phyloP scores from a whole-genome alignment of 1,140 invertebrate genomes.

The Aphaenogaster ashmeadi region DNA sequence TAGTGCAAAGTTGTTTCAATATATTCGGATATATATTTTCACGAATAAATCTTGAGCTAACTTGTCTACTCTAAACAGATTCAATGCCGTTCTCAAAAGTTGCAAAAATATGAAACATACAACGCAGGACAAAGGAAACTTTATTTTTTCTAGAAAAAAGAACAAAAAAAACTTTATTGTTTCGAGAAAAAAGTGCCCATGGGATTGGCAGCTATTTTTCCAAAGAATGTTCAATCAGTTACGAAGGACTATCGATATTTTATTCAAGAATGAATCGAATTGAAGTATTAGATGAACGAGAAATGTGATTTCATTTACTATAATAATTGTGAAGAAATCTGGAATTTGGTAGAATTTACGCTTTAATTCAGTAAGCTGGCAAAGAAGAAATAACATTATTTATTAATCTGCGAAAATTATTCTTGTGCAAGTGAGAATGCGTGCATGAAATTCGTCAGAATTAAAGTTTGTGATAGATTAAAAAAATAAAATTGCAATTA shows the following conservation, averaged over 20 bases:
- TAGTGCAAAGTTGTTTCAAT: background rate
- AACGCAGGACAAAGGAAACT: background rate
- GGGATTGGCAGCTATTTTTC: background rate
- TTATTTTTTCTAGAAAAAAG: too few species aligned
- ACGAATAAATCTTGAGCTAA: background rate
- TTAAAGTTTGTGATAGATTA: background rate
- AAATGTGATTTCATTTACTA: background rate
- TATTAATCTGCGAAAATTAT: background rate
- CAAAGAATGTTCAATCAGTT: background rate
- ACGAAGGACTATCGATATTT: background rate
- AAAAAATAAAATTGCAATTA: background rate
- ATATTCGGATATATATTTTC: background rate
- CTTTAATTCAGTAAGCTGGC: background rate
- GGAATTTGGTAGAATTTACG: background rate
- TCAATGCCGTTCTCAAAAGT: background rate
- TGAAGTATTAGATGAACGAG: background rate
- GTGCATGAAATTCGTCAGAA: background rate
- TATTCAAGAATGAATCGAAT: background rate
- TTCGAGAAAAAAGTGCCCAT: background rate
- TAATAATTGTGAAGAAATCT: background rate
- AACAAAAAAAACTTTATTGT: background rate
- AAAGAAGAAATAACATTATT: background rate
- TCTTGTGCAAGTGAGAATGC: background rate
- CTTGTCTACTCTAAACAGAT: background rate
- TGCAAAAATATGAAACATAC: background rate